Conservation (phyloP, 2,888 invertebrate species). For the Hyppa rectilinea region DNA sequence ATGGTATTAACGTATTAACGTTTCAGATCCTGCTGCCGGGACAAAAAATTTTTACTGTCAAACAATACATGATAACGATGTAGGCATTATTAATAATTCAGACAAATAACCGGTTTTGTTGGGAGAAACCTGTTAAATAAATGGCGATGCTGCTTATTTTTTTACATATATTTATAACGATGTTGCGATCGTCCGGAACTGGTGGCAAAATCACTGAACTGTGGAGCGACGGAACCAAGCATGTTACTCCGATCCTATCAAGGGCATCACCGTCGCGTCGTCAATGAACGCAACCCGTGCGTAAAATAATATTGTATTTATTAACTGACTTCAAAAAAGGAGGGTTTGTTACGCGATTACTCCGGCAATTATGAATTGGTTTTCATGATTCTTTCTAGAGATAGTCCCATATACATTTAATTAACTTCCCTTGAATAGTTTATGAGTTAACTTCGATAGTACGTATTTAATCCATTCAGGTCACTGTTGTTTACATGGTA, state of each 20-base stretch:
- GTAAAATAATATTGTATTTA: slow-evolving; percentile 21
- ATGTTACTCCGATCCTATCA: slow-evolving; percentile 52
- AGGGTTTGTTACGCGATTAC: too few relatives aligned
- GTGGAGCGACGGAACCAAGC: slow-evolving; percentile 66
- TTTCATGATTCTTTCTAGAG: too few relatives aligned
- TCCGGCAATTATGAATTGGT: too few relatives aligned
- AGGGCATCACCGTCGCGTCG: slow-evolving; percentile 50
- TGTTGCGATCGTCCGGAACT: slow-evolving; percentile 29
- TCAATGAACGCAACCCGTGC: slow-evolving; percentile 37
- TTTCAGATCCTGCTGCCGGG: neutral
- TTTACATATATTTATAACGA: slow-evolving; percentile 24
- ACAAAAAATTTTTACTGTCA: slow-evolving; percentile 8
- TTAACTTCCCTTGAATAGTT: too few relatives aligned
- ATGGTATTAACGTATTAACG: neutral
- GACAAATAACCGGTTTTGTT: slow-evolving; percentile 8
- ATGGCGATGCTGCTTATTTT: neutral
- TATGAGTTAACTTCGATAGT: too few relatives aligned
- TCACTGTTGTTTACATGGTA: too few relatives aligned
- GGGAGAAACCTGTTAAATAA: slow-evolving; percentile 14
- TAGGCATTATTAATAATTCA: neutral
- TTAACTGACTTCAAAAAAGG: too few relatives aligned
- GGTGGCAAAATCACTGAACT: slow-evolving; percentile 56
- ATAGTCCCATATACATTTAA: too few relatives aligned
- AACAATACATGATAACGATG: slow-evolving; percentile 13
- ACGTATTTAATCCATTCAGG: too few relatives aligned